Percentiles rank a stretch among this genome's conserved stretches.
phyloP scores from a whole-genome alignment of 2,113 vertebrate species.

The Xiphophorus couchianus region DNA sequence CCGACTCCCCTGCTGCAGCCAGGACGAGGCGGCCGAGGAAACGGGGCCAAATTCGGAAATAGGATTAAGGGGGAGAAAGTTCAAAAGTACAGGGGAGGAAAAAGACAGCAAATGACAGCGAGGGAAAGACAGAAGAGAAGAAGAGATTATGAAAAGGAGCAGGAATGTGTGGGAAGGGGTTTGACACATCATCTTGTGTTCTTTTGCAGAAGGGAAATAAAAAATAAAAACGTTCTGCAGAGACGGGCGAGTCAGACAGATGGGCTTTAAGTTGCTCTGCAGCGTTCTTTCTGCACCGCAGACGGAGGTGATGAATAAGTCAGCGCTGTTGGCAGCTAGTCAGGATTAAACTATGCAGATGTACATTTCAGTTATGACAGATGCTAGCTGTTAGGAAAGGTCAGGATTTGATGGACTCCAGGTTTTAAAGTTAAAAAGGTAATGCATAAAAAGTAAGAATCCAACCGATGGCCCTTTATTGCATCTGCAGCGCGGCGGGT shows the following conservation, averaged over 20 bases:
- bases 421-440: slow-evolving; percentile 34
- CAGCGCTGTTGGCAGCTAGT: slow-evolving; percentile 42
- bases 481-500: slow-evolving; percentile 12
- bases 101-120: slow-evolving; percentile 34
- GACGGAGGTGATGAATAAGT: slow-evolving; percentile 66
- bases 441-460: slow-evolving; percentile 33
- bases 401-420: slow-evolving; percentile 50
- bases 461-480: slow-evolving; percentile 8
- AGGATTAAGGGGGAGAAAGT: slow-evolving; percentile 64
- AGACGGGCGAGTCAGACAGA: slow-evolving; percentile 46
- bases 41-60: slow-evolving; percentile 61
- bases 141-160: slow-evolving; percentile 46
- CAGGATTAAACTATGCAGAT: slow-evolving; percentile 52
- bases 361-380: slow-evolving; percentile 45
- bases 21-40: slow-evolving; percentile 34
- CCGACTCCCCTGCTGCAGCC: slow-evolving; percentile 38
- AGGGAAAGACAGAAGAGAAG: slow-evolving; percentile 28
- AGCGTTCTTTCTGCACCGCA: slow-evolving; percentile 29
- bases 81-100: slow-evolving; percentile 46
- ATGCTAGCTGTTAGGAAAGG: slow-evolving; percentile 53
- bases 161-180: slow-evolving; percentile 47
- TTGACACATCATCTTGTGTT: slow-evolving; percentile 50
- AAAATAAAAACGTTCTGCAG: slow-evolving; percentile 57
- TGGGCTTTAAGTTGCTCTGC: slow-evolving; percentile 37
- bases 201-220: slow-evolving; percentile 39